These are phyloP conservation scores for Sebastiscus albofasciatus DNA, from an alignment of 2,797 vertebrate genomes.

Conservation along the genomic window DNA sequence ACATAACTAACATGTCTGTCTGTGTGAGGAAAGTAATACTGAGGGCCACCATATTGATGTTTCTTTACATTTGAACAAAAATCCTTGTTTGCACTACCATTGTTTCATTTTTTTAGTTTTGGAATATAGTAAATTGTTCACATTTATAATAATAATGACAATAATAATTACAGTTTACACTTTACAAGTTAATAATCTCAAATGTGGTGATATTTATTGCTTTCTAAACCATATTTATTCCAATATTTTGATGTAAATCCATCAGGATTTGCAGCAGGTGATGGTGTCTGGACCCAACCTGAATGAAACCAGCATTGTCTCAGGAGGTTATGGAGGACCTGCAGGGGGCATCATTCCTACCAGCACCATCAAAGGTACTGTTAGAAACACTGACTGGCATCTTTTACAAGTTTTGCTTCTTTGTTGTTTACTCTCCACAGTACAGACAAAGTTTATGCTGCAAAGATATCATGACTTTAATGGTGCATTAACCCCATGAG, in stretches of 20 bases:
- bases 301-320: constrained; percentile 97
- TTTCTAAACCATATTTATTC: neutral
- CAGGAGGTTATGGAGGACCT: constrained; percentile 94
- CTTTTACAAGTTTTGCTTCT: neutral
- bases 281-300: constrained; percentile 98
- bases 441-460: neutral
- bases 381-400: neutral
- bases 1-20: neutral
- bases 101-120: neutral
- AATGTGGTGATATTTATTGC: neutral
- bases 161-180: neutral
- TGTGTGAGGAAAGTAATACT: neutral
- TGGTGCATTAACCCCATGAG: neutral
- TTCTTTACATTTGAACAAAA: neutral
- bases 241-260: constrained; percentile 5
- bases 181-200: neutral
- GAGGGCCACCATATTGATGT: neutral
- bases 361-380: constrained; percentile 88
- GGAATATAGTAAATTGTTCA: neutral
- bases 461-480: neutral
- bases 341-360: constrained; percentile 94
- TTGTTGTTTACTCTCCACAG: neutral
- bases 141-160: neutral
- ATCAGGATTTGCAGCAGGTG: constrained; percentile 95
- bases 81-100: neutral